Conservation (phyloP, 92 coral and sea anemone genomes). For the Anthopleura xanthogrammica region DNA sequence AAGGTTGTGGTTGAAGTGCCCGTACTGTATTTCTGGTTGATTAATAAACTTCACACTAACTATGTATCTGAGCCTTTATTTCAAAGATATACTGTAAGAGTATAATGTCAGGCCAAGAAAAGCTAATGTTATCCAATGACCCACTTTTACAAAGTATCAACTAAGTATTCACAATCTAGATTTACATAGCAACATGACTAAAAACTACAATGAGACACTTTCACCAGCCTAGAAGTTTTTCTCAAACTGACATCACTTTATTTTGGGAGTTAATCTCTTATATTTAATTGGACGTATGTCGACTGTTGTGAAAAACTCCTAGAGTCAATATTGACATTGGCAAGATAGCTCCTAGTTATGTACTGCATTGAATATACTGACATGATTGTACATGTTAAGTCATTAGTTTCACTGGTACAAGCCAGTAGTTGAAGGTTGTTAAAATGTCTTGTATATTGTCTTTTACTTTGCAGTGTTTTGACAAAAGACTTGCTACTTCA, state of each 20-base stretch:
- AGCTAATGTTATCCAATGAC: background rate
- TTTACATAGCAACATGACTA: background rate
- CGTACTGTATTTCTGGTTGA: background rate
- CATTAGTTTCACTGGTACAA: background rate
- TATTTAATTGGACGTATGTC: background rate
- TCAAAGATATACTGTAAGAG: conserved; percentile 8
- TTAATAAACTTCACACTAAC: background rate
- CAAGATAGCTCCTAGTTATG: background rate
- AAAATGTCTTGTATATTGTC: background rate
- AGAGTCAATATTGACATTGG: background rate
- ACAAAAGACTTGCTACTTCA: background rate
- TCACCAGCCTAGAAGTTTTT: conserved; percentile 3
- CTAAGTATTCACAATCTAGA: conserved; percentile 5
- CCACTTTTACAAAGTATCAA: background rate
- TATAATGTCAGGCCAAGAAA: background rate
- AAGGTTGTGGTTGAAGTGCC: too few species aligned
- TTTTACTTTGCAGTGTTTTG: background rate
- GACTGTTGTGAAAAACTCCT: background rate
- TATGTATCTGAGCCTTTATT: conserved; percentile 5
- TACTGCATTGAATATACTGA: background rate
- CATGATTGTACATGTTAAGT: background rate
- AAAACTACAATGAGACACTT: background rate
- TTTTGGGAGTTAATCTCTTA: background rate
- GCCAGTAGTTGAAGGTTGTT: background rate
- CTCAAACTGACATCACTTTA: background rate